Evolutionary conservation across 2,888 invertebrate genomes (phyloP).

Genomic region (Dilophus febrilis): DNA sequence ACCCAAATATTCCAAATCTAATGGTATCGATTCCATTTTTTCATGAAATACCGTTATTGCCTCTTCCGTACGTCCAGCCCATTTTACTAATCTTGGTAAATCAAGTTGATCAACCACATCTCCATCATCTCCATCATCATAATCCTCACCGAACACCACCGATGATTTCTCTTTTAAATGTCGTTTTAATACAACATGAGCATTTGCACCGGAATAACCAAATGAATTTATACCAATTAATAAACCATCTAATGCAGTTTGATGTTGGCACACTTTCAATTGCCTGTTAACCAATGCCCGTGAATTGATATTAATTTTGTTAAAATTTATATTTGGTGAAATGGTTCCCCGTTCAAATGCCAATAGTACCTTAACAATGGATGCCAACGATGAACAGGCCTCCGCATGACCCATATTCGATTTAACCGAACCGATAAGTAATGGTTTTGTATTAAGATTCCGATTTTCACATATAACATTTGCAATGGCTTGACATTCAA

Average conservation of each 20-base stretch:
- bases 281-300: slow-evolving; percentile 43
- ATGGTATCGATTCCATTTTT: slow-evolving; percentile 39
- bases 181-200: slow-evolving; percentile 33
- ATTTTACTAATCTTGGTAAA: slow-evolving; percentile 54
- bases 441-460: slow-evolving; percentile 48
- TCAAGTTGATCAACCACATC: slow-evolving; percentile 43
- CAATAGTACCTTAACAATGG: slow-evolving; percentile 63
- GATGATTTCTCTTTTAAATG: slow-evolving; percentile 18
- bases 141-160: too few species aligned
- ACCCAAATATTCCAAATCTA: slow-evolving; percentile 43
- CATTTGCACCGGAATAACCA: slow-evolving; percentile 85
- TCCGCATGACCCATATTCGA: slow-evolving; percentile 91
- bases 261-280: slow-evolving; percentile 54
- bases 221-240: slow-evolving; percentile 77
- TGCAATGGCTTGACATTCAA: slow-evolving; percentile 71
- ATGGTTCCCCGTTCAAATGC: slow-evolving; percentile 65
- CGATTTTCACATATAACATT: slow-evolving; percentile 59
- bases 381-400: slow-evolving; percentile 67
- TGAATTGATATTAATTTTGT: slow-evolving; percentile 40
- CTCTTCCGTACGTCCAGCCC: slow-evolving; percentile 66
- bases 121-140: slow-evolving; percentile 42
- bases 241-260: slow-evolving; percentile 51
- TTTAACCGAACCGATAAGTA: slow-evolving; percentile 79
- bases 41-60: slow-evolving; percentile 48
- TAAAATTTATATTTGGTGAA: slow-evolving; percentile 74